These are phyloP conservation scores for Drosophila falleni DNA, from an alignment of 2,888 invertebrate genomes.

Conservation along the genomic window DNA sequence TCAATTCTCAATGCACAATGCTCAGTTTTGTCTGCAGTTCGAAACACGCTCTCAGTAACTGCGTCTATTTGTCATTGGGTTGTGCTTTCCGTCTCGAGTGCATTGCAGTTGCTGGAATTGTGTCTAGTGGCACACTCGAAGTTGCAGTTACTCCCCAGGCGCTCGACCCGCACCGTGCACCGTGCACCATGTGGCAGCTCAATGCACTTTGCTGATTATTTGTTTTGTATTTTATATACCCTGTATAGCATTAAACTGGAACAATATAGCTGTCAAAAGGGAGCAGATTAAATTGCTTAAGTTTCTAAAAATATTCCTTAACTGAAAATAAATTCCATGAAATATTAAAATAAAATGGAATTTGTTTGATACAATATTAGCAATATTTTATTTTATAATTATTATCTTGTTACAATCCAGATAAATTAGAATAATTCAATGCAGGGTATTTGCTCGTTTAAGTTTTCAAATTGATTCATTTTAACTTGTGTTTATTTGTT, in stretches of 20 bases:
- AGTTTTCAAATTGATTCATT: neutral
- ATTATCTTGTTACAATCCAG: too few species aligned
- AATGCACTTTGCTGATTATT: constrained; percentile 77
- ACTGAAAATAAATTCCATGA: neutral
- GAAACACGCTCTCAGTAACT: constrained; percentile 15
- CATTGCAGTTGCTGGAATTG: constrained; percentile 69
- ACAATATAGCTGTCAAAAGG: neutral
- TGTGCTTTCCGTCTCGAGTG: constrained; percentile 65
- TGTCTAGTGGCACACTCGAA: constrained; percentile 58
- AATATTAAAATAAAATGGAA: neutral
- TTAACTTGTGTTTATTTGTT: constrained; percentile 16
- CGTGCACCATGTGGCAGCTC: constrained; percentile 32
- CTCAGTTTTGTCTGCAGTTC: constrained; percentile 8
- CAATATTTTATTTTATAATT: too few species aligned
- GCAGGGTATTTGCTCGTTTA: constrained; percentile 11
- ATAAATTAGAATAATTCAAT: too few species aligned
- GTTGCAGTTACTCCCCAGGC: constrained; percentile 34
- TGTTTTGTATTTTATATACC: constrained; percentile 44
- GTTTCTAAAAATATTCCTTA: neutral
- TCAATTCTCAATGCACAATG: constrained; percentile 40
- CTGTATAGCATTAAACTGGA: neutral
- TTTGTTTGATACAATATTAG: neutral
- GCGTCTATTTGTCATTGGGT: constrained; percentile 47
- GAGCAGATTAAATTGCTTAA: neutral
- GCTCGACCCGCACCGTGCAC: constrained; percentile 10